Evolutionary conservation across 2,888 invertebrate species (phyloP), one percentile per base, ranked within the genome.

Genomic region (Leptopterna dolabrata): DNA sequence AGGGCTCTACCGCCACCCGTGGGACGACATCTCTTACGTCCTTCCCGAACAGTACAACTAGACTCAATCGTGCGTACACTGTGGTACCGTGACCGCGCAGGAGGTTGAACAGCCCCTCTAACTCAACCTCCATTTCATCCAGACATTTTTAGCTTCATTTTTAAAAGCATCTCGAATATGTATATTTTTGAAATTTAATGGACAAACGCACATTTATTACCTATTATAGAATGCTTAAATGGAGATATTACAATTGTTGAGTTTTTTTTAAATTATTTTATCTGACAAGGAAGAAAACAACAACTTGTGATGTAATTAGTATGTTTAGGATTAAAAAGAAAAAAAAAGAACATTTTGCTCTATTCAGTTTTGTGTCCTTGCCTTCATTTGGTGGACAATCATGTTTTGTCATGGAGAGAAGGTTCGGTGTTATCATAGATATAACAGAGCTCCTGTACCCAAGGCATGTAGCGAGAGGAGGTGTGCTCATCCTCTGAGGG

Each of bases 1-100:
- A 93, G 99, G 99, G 9, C 94, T 99, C 4, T 99, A 99, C 93
- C 96, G 99, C 90, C 99, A 99, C 93, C 99, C 99, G 0, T 99
- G 99, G 99, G 99, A 99, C 92, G 99, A 99, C 92, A 99, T 99
- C 93, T 96, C 96, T 0, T 96, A 96, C 91, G 95, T 96, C 89
- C 93, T 97, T 91, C 96, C 96, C 6, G 96, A 96, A 90, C 94
- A 94, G 91, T 94, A 94, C 91, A 93, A 93, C 90, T 93, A 90
- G 11, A 63, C 78, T 6, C 36, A 73, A 70, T 6, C 16, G 73
- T 16, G 24, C 63, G 19, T 63, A 4, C 63, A 27, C 24, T 63
- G 24, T 9, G 36, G 7, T 36, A 36, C 7, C 7, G 7, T 7
- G n/a, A 36, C 36, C 36, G 36, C 36, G 36, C 4, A 36, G 7